phyloP scores from a whole-genome alignment of 2,797 vertebrate species.

The Halcyon leucocephala region DNA sequence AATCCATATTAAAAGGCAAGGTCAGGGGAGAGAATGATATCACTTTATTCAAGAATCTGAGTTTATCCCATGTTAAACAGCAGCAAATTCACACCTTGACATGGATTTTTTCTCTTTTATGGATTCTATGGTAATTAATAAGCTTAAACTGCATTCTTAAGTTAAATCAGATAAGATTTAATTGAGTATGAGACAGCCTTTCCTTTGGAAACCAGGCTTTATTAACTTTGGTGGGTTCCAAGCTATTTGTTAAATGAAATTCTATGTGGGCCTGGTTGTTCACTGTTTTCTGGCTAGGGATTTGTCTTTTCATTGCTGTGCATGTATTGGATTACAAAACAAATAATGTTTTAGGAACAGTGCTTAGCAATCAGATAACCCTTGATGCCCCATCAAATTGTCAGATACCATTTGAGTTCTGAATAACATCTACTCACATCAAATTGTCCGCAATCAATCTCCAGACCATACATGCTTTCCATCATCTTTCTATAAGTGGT shows the following conservation, averaged over 20 bases:
- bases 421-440: background rate
- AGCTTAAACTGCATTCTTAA: background rate
- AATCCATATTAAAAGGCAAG: background rate
- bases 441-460: background rate
- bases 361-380: background rate
- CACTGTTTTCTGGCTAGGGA: background rate
- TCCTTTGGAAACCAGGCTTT: background rate
- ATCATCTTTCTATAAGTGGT: background rate
- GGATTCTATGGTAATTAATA: background rate
- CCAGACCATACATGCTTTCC: background rate
- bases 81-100: background rate
- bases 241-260: background rate
- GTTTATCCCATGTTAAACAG: background rate
- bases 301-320: background rate
- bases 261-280: background rate
- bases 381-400: background rate
- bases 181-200: background rate
- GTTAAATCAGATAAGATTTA: background rate
- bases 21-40: background rate
- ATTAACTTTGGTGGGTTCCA: background rate
- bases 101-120: background rate
- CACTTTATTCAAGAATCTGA: background rate
- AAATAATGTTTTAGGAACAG: background rate
- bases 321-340: background rate
- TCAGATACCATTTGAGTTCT: background rate